These are phyloP conservation scores for Ammodytes dubius DNA, from an alignment of 2,113 vertebrate genomes.

Conservation along the genomic window DNA sequence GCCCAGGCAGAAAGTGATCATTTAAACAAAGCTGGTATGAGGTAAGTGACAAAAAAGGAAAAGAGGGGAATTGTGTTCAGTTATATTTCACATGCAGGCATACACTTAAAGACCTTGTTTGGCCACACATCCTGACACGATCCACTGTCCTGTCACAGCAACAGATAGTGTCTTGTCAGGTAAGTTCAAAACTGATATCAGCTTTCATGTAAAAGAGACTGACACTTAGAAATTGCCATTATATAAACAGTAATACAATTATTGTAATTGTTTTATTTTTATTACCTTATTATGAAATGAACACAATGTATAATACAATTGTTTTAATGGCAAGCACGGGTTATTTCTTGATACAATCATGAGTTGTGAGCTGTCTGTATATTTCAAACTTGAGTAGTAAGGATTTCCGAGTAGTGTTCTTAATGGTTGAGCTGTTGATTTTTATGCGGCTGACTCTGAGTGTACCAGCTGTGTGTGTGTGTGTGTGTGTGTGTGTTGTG, in stretches of 20 bases:
- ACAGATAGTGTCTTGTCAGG: background rate
- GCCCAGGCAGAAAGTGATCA: background rate
- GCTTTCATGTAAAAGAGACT: slow-evolving; percentile 8
- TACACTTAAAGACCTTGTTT: background rate
- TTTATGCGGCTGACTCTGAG: slow-evolving; percentile 10
- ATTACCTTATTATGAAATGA: too few relatives aligned
- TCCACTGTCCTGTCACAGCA: background rate
- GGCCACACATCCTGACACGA: background rate
- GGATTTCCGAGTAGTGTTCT: background rate
- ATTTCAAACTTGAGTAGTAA: background rate
- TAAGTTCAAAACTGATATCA: slow-evolving; percentile 12
- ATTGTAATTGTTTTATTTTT: too few relatives aligned
- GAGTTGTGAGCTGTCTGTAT: background rate
- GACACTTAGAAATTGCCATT: background rate
- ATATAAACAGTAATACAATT: too few relatives aligned
- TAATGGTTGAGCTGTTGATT: background rate
- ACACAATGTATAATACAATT: slow-evolving; percentile 2
- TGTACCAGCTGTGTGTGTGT: background rate
- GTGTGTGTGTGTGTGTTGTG: background rate
- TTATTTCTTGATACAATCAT: slow-evolving; percentile 1
- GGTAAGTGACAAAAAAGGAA: background rate
- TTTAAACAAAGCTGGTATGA: background rate
- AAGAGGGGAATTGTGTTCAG: background rate
- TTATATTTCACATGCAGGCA: background rate
- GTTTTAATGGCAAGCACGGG: background rate